Percentiles rank a stretch among this genome's conserved stretches.
Evolutionary conservation across 2,113 vertebrate species (phyloP).

Genomic region (Aspidoscelis tigris): DNA sequence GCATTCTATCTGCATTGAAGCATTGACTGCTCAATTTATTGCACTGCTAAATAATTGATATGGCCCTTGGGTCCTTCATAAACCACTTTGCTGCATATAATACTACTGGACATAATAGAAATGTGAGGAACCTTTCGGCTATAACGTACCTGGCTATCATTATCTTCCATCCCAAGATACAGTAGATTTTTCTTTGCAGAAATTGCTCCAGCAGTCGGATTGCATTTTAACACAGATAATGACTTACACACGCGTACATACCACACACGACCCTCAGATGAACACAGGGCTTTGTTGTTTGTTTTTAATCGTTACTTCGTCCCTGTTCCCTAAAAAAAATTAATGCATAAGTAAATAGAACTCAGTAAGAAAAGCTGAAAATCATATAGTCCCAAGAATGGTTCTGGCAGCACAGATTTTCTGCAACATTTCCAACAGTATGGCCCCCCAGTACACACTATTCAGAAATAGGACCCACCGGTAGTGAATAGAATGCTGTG

Average conservation of each 20-base stretch:
- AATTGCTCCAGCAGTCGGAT: not conserved
- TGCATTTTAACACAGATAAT: constrained; percentile 1
- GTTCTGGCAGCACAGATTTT: not conserved
- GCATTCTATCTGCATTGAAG: constrained; percentile 37
- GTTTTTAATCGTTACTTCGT: not conserved
- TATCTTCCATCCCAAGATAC: constrained; percentile 37
- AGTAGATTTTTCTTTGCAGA: not conserved
- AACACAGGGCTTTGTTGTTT: not conserved
- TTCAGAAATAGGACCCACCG: no score
- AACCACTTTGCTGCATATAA: constrained; percentile 58
- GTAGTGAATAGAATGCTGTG: no score
- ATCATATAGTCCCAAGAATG: not conserved
- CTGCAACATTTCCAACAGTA: not conserved
- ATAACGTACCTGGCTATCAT: constrained; percentile 31
- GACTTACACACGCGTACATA: constrained; percentile 43
- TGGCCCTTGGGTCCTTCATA: constrained; percentile 60
- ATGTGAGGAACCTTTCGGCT: constrained; percentile 56
- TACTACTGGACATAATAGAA: constrained; percentile 52
- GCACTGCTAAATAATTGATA: constrained; percentile 69
- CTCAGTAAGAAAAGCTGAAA: not conserved
- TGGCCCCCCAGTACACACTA: no score
- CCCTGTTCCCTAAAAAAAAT: not conserved
- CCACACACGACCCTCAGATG: not conserved
- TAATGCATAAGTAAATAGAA: not conserved
- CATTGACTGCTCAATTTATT: constrained; percentile 67